Conservation (phyloP, 2,113 vertebrate species). For the Lipophrys pholis region DNA sequence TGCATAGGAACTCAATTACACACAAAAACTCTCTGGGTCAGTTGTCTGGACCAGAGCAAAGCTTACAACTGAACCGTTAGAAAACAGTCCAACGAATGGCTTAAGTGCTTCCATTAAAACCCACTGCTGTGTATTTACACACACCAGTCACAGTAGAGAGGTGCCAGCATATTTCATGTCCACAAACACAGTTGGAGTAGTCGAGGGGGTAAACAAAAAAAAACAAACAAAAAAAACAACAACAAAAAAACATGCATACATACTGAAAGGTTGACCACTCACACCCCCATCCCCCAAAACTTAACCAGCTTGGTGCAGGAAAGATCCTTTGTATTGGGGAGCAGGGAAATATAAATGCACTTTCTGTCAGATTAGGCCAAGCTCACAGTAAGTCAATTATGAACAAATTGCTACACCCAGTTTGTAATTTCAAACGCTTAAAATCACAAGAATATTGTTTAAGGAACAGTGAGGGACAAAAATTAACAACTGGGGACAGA, state of each 20-base stretch:
- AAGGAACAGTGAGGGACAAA: slow-evolving; percentile 49
- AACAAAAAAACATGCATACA: slow-evolving; percentile 27
- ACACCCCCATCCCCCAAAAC: slow-evolving; percentile 7
- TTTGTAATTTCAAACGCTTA: slow-evolving; percentile 43
- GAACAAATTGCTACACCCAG: slow-evolving; percentile 50
- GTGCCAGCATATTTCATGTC: slow-evolving; percentile 55
- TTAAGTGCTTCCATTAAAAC: slow-evolving; percentile 67
- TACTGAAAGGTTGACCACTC: slow-evolving; percentile 18
- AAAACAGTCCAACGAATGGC: slow-evolving; percentile 75
- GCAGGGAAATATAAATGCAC: slow-evolving; percentile 49
- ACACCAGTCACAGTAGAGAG: slow-evolving; percentile 65
- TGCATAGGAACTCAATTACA: slow-evolving; percentile 70
- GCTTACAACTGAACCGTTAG: slow-evolving; percentile 49
- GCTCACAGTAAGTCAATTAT: slow-evolving; percentile 74
- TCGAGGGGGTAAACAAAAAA: slow-evolving; percentile 8
- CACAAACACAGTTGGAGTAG: slow-evolving; percentile 39
- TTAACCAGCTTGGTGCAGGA: slow-evolving; percentile 61
- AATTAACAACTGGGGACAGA: slow-evolving; percentile 13
- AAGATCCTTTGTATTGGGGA: slow-evolving; percentile 53
- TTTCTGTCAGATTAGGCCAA: slow-evolving; percentile 31
- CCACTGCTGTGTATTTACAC: slow-evolving; percentile 41
- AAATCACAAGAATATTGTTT: slow-evolving; percentile 49
- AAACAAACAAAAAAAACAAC: slow-evolving; percentile 9
- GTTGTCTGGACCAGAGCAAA: slow-evolving; percentile 58
- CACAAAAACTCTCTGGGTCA: slow-evolving; percentile 57